Base-by-base conservation (phyloP, 2,113 vertebrate genomes). In the Colossoma macropomum region DNA sequence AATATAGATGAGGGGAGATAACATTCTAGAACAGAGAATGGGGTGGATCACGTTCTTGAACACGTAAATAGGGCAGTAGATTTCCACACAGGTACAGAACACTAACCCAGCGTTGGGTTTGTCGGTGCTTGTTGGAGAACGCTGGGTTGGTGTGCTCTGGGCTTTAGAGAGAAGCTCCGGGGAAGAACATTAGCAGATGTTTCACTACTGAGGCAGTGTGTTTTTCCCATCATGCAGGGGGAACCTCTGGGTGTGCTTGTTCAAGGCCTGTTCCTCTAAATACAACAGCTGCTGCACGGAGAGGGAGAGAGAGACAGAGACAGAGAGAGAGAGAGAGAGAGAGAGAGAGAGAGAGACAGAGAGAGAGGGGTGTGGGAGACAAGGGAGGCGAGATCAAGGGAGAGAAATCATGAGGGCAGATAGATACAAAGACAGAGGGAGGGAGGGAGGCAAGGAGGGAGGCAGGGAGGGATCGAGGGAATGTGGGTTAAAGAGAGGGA, bases 181-280 rank as follows among this genome's bases (percentile, higher is more conserved):
- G 16, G 16, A 52, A 19, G 50, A 52, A 52, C 15, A 23, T 66
- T 28, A 78, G 27, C 76, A 78, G 62, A 78, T 78, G 76, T 68
- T 17, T 62, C 56, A 4, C 19, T 59, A 59, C 54, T 59, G 54
- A 59, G 54, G 23, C 19, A 59, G 54, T 59, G 54, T 59, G 54
- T 59, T 32, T 66, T 34, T 78, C 76, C 76, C 76, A 78, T 63
- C 45, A 68, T 78, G 76, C 76, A 65, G 7, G 1, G 54, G n/a
- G 54, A 59, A 59, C 54, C 54, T 59, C 54, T 59, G 54, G 54
- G 74, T 32, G 54, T 38, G 32, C 52, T 45, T 15, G 76, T 48
- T 78, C 38, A 45, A 19, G 12, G 62, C 4, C 59, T 62, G 41
- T 52, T 65, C 50, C 65, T 45, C 62, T 68, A 60, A 52, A 78